Evolutionary conservation across 2,797 vertebrate genomes (phyloP), one percentile per base, ranked within the genome.

Genomic region (Parotocinclus haroldoi): DNA sequence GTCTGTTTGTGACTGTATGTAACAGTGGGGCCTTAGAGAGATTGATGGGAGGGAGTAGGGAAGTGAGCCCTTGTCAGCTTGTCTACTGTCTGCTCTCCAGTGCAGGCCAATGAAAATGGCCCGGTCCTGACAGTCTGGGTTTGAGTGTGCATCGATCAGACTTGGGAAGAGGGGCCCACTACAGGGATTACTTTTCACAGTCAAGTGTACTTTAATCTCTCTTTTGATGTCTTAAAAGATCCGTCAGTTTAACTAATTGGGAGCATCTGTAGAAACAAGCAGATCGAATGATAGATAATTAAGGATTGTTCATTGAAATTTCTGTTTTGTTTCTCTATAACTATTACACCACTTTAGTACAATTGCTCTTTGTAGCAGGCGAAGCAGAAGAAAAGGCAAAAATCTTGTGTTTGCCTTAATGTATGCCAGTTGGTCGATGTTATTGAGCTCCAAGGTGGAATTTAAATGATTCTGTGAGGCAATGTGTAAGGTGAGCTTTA

Each of bases 1-100:
- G 52, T 48, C 55, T 77, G 62, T 7, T 9, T 53, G 59, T 68
- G 45, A 37, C 58, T 68, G 57, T 65, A 68, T 63, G 61, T 73
- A 38, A 56, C 58, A 70, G 39, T 65, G 36, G 46, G 39, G 81
- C 82, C 75, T 74, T 78, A 12, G 38, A 55, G 72, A 78, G 80
- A 90, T 89, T 80, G 57, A 88, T 87, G 78, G 73, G 82, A 59
- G n/a, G 70, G 77, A 1, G 60, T 36, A 49, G 74, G 81, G 63
- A 17, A 59, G 76, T 72, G 71, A 72, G 64, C 63, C 50, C 45
- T 19, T 85, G 78, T 87, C 72, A 13, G 70, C 76, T 81, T 83
- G 77, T 85, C 66, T 67, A 48, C 76, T 80, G 78, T 77, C 80
- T 83, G 71, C 86, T 76, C 54, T 72, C 82, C 72, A 77, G 73